Evolutionary conservation across 2,888 invertebrate species (phyloP), one percentile per base, ranked within the genome.

Genomic region (Caprella mutica): DNA sequence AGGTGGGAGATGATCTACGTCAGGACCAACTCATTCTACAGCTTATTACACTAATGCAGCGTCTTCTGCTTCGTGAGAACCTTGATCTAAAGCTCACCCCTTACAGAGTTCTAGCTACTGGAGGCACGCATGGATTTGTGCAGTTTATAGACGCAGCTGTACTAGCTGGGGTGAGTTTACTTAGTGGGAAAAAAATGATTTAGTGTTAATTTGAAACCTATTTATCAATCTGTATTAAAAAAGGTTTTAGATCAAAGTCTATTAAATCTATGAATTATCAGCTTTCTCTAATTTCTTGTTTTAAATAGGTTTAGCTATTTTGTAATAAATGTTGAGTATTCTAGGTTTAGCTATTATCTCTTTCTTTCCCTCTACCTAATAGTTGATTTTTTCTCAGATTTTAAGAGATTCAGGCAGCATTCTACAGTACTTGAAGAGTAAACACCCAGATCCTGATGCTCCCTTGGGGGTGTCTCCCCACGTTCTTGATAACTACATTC

Each of bases 1-100:
- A 98, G 72, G 85, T 93, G 68, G 98, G 98, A 1, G 98, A 98
- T 73, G 97, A 98, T 72, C 74, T 98, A 52, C 78, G 98, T 2
- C 97, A 98, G 75, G 97, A 98, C 75, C 97, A 98, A 73, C 78
- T 98, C 1, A 90, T 98, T 61, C 75, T 98, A 46, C 97, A 98
- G 76, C 97, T 97, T 79, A 96, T 99, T 39, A 90, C 92, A 0
- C 75, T 99, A 14, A 98, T 99, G 94, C 98, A 99, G 72, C 91
- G 92, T 72, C 73, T 98, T 55, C 74, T 98, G 65, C 78, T 92
- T 40, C 80, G 88, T 67, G 98, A 98, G 74, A 97, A 98, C 73
- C 76, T 99, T 56, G 97, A 99, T 75, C 77, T 99, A 55, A 94
- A 93, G 70, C 74, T 98, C 59, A 96, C 96, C 0, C 96, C 98